These are phyloP conservation scores for Ostrea edulis DNA, from an alignment of 1,140 invertebrate genomes.

Conservation along the genomic window DNA sequence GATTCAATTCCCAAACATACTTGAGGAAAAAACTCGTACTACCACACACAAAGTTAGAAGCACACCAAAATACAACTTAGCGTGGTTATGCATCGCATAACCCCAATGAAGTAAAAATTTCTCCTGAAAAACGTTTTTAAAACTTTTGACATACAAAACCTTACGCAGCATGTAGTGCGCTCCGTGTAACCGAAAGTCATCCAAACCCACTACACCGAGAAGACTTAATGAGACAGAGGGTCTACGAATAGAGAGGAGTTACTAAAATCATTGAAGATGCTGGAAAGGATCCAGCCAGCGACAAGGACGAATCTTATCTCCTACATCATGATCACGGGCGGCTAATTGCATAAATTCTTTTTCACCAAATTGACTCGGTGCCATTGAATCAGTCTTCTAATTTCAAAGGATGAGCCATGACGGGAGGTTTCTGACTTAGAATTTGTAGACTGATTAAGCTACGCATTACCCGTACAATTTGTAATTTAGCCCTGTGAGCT, in stretches of 20 bases:
- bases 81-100: background rate
- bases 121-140: background rate
- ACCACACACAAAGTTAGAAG: no score
- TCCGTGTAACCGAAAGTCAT: background rate
- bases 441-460: background rate
- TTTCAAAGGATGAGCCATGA: slow-evolving; percentile 19
- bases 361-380: slow-evolving; percentile 13
- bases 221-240: background rate
- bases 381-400: slow-evolving; percentile 20
- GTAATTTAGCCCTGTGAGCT: background rate
- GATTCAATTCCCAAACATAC: no score
- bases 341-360: slow-evolving; percentile 16
- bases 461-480: background rate
- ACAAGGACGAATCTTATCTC: slow-evolving; percentile 18
- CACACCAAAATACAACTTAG: background rate
- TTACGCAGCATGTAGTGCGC: background rate
- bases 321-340: background rate
- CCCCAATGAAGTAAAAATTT: slow-evolving; percentile 1
- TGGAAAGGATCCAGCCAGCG: background rate
- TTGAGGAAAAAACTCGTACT: no score
- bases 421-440: background rate
- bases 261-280: background rate
- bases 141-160: background rate
- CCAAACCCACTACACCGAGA: background rate
- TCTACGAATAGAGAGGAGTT: background rate